Base-by-base conservation (phyloP, 2,888 invertebrate species). In the Eustalomyia histrio region DNA sequence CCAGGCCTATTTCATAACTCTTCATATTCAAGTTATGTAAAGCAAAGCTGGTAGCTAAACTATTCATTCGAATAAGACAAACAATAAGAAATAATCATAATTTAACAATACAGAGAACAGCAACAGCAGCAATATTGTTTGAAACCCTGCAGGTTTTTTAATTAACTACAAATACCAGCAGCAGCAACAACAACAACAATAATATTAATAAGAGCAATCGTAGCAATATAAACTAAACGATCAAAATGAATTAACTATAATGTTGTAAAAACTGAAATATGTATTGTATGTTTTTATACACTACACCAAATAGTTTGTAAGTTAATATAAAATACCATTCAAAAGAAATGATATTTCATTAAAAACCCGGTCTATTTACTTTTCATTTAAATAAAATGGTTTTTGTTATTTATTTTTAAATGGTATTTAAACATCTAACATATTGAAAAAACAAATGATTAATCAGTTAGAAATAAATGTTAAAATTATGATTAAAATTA, bases 71-170 rank as follows among this genome's bases (percentile, higher is more conserved):
- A 61, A 74, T 61, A 60, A 71, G 18, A 67, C 50, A 75, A 81
- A 78, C 55, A 78, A 65, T 67, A 74, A 81, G 69, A 78, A 63
- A 61, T 67, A 81, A 81, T 68, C 73, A 81, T 81, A 74, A 78
- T 71, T 78, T 71, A 57, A 74, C 57, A 61, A 63, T 61, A 17
- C 33, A 57, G 55, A 50, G 16, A 8, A 18, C 8, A 16, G 0
- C 35, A 39, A 21, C 29, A 52, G 29, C 35, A 9, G 55, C 29
- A 53, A 33, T 61, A 55, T 24, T 64, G 12, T 64, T 52, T 74
- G 82, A 74, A 73, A 74, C 82, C 84, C 83, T 82, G 82, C 80
- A 84, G 84, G 80, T 83, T 83, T 84, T 83, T 84, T 84, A 84
- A 83, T 84, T 84, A 84, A 80, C 80, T 72, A 79, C 61, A 69